phyloP scores from a whole-genome alignment of 2,888 invertebrate genomes.

The Empis stercorea region DNA sequence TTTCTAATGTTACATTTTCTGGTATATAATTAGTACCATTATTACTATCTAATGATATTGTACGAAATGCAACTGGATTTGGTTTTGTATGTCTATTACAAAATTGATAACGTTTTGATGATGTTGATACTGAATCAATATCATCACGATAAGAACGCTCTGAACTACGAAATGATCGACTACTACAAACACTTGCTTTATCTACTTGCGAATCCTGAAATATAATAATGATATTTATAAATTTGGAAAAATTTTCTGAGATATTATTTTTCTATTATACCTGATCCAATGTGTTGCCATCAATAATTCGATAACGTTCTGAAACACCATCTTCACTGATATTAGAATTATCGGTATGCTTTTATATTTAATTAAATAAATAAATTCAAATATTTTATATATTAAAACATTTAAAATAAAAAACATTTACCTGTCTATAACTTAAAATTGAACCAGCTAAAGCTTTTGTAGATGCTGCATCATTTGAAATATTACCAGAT shows the following conservation, averaged over 20 bases:
- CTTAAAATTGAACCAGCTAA: conserved; percentile 63
- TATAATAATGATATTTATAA: conserved; percentile 2
- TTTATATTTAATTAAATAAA: neutral
- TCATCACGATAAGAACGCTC: conserved; percentile 21
- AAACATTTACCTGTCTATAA: conserved; percentile 40
- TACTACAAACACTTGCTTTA: conserved; percentile 22
- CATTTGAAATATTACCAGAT: conserved; percentile 38
- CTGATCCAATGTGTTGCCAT: conserved; percentile 15
- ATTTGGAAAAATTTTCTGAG: neutral
- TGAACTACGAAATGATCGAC: conserved; percentile 21
- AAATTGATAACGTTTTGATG: conserved; percentile 16
- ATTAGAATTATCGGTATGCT: conserved; percentile 36
- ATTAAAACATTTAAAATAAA: conserved; percentile 17
- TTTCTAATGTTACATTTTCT: conserved; percentile 19
- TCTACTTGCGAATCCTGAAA: conserved; percentile 19
- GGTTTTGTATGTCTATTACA: conserved; percentile 18
- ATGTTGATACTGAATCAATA: conserved; percentile 16
- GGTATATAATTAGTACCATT: conserved; percentile 21
- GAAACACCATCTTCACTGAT: conserved; percentile 39
- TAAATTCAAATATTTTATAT: no score
- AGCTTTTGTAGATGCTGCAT: conserved; percentile 57
- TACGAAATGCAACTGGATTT: conserved; percentile 18
- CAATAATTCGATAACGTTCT: conserved; percentile 33
- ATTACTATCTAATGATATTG: conserved; percentile 19
- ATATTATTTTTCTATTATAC: conserved; percentile 10